Conservation (phyloP, 1,140 invertebrate species). For the Amyelois transitella region DNA sequence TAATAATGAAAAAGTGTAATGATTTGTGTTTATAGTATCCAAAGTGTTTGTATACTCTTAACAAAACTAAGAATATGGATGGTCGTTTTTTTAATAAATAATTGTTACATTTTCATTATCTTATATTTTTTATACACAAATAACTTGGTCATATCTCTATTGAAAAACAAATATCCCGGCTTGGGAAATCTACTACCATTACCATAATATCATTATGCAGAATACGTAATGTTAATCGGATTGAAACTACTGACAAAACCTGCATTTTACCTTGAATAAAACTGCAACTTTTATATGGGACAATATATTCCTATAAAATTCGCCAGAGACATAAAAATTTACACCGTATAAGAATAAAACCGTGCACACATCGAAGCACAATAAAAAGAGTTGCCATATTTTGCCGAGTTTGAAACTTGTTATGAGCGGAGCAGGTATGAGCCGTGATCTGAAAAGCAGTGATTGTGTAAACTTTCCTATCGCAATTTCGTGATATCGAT, state of each 20-base stretch:
- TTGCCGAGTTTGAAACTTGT: constrained; percentile 39
- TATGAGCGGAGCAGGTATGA: constrained; percentile 32
- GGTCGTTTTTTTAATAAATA: too few species aligned
- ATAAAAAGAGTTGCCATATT: constrained; percentile 47
- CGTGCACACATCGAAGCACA: constrained; percentile 22
- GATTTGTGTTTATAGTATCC: too few species aligned
- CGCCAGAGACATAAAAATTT: constrained; percentile 33
- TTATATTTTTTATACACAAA: too few species aligned
- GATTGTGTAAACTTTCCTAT: constrained; percentile 45
- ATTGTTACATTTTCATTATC: too few species aligned
- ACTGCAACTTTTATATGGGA: constrained; percentile 24
- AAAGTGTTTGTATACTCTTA: too few species aligned
- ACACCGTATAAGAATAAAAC: constrained; percentile 32
- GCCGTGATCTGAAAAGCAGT: constrained; percentile 16
- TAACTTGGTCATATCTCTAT: too few species aligned
- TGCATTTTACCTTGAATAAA: not conserved
- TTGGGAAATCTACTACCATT: too few species aligned
- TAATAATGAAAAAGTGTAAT: too few species aligned
- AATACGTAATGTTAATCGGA: not conserved
- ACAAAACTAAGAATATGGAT: too few species aligned
- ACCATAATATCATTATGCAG: too few species aligned
- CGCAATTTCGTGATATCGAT: constrained; percentile 13
- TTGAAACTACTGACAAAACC: not conserved
- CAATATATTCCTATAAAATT: constrained; percentile 28
- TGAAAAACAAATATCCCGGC: too few species aligned